phyloP scores from a whole-genome alignment of 2,888 invertebrate species.

The Entomobrya multifasciata region DNA sequence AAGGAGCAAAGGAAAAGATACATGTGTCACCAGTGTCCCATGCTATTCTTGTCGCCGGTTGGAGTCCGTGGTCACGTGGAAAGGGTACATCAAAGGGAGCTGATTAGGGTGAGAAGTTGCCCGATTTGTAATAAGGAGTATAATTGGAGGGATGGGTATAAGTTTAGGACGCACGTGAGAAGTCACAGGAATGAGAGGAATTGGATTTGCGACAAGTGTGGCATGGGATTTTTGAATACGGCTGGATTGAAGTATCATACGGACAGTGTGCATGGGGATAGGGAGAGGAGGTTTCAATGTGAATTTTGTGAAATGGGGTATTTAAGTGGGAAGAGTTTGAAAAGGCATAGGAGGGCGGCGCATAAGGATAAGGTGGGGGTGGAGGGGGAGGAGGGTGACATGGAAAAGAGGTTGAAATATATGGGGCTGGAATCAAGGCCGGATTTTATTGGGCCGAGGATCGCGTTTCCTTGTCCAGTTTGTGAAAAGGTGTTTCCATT shows the following conservation, averaged over 20 bases:
- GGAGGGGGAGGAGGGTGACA: background rate
- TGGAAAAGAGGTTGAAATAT: background rate
- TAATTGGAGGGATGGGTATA: background rate
- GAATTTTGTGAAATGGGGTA: conserved; percentile 40
- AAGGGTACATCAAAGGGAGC: conserved; percentile 2
- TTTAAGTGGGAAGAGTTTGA: background rate
- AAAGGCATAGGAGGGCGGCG: background rate
- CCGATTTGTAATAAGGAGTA: conserved; percentile 10
- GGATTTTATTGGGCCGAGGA: conserved; percentile 43
- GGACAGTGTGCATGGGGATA: background rate
- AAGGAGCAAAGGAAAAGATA: background rate
- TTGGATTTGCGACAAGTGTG: conserved; percentile 10
- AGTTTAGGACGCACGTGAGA: background rate
- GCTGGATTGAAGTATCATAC: background rate
- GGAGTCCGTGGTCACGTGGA: conserved; percentile 14
- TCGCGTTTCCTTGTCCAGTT: conserved; percentile 33
- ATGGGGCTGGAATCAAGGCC: background rate
- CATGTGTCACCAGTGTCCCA: background rate
- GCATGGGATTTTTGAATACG: background rate
- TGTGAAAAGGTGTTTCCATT: conserved; percentile 50
- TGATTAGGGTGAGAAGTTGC: background rate
- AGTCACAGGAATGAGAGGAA: background rate
- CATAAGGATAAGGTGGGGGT: conserved; percentile 29
- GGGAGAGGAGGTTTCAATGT: conserved; percentile 1
- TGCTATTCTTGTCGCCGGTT: background rate